Evolutionary conservation across 2,113 vertebrate species (phyloP), one percentile per base, ranked within the genome.

Genomic region (Cavia aperea): DNA sequence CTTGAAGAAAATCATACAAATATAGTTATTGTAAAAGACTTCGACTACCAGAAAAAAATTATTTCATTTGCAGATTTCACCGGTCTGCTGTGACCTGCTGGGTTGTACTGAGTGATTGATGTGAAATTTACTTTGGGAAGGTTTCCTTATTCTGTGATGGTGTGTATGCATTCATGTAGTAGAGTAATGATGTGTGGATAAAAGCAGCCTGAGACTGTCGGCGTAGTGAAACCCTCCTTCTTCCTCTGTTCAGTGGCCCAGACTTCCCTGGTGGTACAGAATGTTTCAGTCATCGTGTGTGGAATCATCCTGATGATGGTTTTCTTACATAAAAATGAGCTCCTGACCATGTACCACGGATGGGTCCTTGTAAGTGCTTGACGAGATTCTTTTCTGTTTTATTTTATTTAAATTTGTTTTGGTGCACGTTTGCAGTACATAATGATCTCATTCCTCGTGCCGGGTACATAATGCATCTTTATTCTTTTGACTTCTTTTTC

Each of bases 281-380:
- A 99, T 95, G 98, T 97, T 89, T 98, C 98, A 0, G 99, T 99
- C 96, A 99, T 99, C 94, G 46, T 98, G 58, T 99, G 99, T 66
- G 99, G 99, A 54, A 86, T 99, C 94, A 98, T 99, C 93, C 98
- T 99, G 96, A 99, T 99, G 99, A 95, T 98, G 90, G 98, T 99
- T 96, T 99, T 99, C 98, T 96, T 98, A 86, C 99, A 98, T 97
- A 99, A 99, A 97, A 96, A 97, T 0, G 98, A 99, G 81, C 98
- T 99, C 23, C 95, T 97, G 86, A 97, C 96, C 85, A 97, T 99
- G 82, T 99, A 99, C 97, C 98, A 98, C 7, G 99, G 99, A 97
- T 99, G 99, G 99, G 97, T 99, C 96, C 98, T 99, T 97, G 99
- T 99, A 97, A 99, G 99, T 98, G 90, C 84, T 93, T 93, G 7